Base-by-base conservation (phyloP, 1,140 invertebrate genomes). In the Camponotus pennsylvanicus region DNA sequence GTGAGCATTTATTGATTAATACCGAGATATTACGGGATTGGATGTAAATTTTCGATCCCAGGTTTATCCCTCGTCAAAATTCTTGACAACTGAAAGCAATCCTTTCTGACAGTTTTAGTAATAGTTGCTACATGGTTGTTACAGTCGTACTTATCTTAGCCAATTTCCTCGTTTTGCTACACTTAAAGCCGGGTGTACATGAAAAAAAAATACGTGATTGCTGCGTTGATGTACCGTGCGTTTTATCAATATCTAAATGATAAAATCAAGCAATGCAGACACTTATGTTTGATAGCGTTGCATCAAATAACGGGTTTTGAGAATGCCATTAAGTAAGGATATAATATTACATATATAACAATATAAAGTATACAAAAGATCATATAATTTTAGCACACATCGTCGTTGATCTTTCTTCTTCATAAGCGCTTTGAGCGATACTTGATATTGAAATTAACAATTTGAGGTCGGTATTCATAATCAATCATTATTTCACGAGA, bases 61-160 rank as follows among this genome's bases (percentile, higher is more conserved):
- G 67, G 21, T n/a, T 83, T 83, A 73, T 61, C 79, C 79, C 55
- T 83, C 40, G 69, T 83, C 55, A 83, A 59, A n/a, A 63, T 55
- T 18, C 45, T 21, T 6, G 78, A 80, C 78, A 70, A 18, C 42
- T 37, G 18, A 21, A 2, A 1, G 27, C 21, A 18, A 4, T 21
- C 18, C 45, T 13, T 37, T 18, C 52, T 82, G 67, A 34, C 67
- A 61, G 73, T 73, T 45, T 73, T 82, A 49, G 34, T 37, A 49
- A 59, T 55, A 40, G 18, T 34, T 40, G 9, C 32, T 27, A 27
- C 27, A 1, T 27, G 27, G 27, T 27, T 27, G 27, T 0, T 11
- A n/a, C 69, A 32, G 21, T 34, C 7, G 9, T 37, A 21, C 21
- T 21, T 21, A 67, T 21, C 52, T 79, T 40, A 13, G 45, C 9